Evolutionary conservation across 2,888 invertebrate genomes (phyloP), one percentile per base, ranked within the genome.

Genomic region (Smittia sp.): DNA sequence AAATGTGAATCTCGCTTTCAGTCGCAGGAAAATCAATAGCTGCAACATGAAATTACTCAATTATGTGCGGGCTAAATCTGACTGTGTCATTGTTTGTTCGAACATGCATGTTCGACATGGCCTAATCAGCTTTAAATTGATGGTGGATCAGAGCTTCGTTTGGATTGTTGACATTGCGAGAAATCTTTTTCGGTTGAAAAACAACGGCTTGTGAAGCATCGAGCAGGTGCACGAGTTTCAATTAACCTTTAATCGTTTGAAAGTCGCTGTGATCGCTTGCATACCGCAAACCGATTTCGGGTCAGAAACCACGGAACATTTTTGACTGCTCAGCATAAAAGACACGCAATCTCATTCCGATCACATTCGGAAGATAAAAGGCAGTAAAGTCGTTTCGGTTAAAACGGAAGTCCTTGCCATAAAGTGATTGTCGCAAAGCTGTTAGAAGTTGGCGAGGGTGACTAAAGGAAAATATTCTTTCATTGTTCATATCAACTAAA

Each of bases 11-110:
- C 58, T 58, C 58, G 22, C n/a, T 7, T 58, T 22, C 38, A 24
- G n/a, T 62, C 54, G 72, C 25, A 62, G 41, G 20, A 69, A 69
- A 69, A 72, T 72, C 54, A 41, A 68, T 68, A 18, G 32, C 22
- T 69, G 69, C 69, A 69, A 54, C 54, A 52, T 54, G 54, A 54
- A 54, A 54, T 54, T 54, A 54, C 69, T 27, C 54, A 69, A 69
- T 69, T 41, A 69, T 69, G 52, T 69, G 58, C 58, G 69, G 52
- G 69, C 41, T 9, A 54, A 69, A 54, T 69, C 32, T 52, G 54
- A 20, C 69, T 25, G 52, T 54, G 69, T 69, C 69, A 69, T 69
- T 41, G 32, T 67, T 41, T 18, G 27, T 15, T 38, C 38, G 18
- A 18, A 66, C 66, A 58, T 22, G 58, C 58, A 58, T 58, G 58